Evolutionary conservation across 1,140 invertebrate genomes (phyloP), one percentile per base, ranked within the genome.

Genomic region (Choristoneura fumiferana): DNA sequence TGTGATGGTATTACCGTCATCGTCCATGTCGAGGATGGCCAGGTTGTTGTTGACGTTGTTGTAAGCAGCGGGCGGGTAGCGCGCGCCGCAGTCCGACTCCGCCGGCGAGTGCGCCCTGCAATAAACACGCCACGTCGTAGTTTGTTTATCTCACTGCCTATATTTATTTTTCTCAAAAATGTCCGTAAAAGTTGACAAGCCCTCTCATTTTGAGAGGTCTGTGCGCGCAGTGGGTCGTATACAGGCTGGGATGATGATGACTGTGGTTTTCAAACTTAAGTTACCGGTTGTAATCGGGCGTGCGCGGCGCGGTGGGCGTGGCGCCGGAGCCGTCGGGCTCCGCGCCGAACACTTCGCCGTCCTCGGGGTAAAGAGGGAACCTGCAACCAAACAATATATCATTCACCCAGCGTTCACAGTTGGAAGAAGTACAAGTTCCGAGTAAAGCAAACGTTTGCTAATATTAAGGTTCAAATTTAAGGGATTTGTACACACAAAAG

Each of bases 291-390:
- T 78, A 84, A 52, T 93, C 92, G 10, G 92, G 92, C 0, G 92
- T 93, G 57, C 92, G 74, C 33, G 92, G 92, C 29, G 92, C 92
- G n/a, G 92, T 93, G 58, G 92, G 92, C 52, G 92, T 92, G 58
- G 91, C 90, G 53, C 90, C 86, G 6, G 81, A 82, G 13, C 79
- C 83, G 60, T 86, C 82, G 9, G 60, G 68, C 57, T 88, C 84
- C 18, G 64, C 77, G 8, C 70, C 73, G 59, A 78, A 85, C 49
- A 63, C 76, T 18, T 78, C 78, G 4, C 69, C 79, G 17, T 85
- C 80, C 14, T 81, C 78, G 0, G 83, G 83, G 54, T 84, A 85
- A 54, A 90, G 60, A 3, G 86, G 84, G 67, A 91, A 91, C 71
- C 90, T 91, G 64, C 4, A 65, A 29, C 22, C 2, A 29, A 29